Percentiles rank a stretch among this genome's conserved stretches.
Evolutionary conservation across 2,113 vertebrate genomes (phyloP).

Genomic region (Anoplopoma fimbria): DNA sequence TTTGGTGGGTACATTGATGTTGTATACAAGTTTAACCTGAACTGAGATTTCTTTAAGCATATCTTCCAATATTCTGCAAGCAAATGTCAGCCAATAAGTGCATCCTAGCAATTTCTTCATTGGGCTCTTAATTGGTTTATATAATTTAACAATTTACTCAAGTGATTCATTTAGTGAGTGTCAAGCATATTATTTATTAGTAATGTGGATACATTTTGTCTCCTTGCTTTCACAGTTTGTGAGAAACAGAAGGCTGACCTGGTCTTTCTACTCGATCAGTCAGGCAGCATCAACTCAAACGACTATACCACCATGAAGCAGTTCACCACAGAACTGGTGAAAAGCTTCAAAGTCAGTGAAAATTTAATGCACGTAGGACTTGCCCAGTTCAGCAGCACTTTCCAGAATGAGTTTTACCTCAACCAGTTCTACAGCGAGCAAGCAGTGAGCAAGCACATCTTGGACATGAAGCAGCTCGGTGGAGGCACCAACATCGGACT

Average conservation of each 20-base stretch:
- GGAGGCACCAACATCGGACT: constrained; percentile 71
- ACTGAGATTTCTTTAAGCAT: background rate
- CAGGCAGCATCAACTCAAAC: constrained; percentile 63
- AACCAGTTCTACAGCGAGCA: constrained; percentile 59
- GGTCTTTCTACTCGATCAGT: constrained; percentile 86
- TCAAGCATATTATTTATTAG: no score
- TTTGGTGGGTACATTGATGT: background rate
- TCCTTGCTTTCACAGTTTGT: constrained; percentile 77
- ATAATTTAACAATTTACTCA: background rate
- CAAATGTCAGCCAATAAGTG: background rate
- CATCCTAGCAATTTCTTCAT: background rate
- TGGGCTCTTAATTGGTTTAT: background rate
- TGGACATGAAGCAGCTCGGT: constrained; percentile 48
- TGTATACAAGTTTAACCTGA: background rate
- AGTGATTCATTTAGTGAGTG: no score
- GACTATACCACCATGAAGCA: constrained; percentile 81
- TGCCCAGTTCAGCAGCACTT: constrained; percentile 81
- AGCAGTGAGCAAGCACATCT: constrained; percentile 66
- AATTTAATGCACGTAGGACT: constrained; percentile 77
- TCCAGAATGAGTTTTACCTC: constrained; percentile 81
- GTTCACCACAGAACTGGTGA: constrained; percentile 77
- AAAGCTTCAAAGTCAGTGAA: constrained; percentile 75
- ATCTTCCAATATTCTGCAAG: background rate
- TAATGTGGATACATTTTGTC: background rate
- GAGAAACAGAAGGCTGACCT: constrained; percentile 79